A percentile compares a stretch with the other conserved stretches of the same genome.
These are phyloP conservation scores for Eospalax fontanierii DNA, from an alignment of 2,797 vertebrate genomes.

Conservation along the genomic window DNA sequence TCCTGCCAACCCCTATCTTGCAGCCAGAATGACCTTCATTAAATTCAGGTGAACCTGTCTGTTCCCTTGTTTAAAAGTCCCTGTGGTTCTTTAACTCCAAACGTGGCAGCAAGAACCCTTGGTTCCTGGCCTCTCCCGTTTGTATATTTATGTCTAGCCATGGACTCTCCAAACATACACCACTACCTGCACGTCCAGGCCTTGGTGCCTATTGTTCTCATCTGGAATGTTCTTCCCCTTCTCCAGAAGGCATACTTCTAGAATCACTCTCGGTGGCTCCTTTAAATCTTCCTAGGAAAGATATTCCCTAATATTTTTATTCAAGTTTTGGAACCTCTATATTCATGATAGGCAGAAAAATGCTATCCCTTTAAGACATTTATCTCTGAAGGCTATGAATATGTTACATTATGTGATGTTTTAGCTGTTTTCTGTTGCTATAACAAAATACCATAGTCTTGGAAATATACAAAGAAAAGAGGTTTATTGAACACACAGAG, in stretches of 20 bases:
- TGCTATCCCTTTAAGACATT: not conserved
- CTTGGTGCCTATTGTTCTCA: not conserved
- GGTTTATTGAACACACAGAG: not conserved
- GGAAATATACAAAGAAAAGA: not conserved
- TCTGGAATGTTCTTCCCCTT: not conserved
- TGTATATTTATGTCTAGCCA: not conserved
- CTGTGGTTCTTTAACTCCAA: not conserved
- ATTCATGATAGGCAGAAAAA: not conserved
- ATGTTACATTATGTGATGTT: not conserved
- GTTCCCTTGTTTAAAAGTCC: not conserved
- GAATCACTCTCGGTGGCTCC: not conserved
- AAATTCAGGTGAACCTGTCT: conserved; percentile 42
- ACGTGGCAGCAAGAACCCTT: too few species aligned
- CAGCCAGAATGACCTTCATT: not conserved
- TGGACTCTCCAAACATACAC: not conserved
- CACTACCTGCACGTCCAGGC: not conserved
- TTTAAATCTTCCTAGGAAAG: not conserved
- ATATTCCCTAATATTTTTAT: not conserved
- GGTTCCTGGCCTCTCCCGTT: not conserved
- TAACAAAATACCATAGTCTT: not conserved
- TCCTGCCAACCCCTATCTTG: not conserved
- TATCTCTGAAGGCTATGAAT: not conserved
- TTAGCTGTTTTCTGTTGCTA: not conserved
- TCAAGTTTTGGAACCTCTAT: not conserved
- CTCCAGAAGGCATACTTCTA: not conserved